Conservation (phyloP, 2,888 invertebrate genomes). For the Lucinisca nassula region DNA sequence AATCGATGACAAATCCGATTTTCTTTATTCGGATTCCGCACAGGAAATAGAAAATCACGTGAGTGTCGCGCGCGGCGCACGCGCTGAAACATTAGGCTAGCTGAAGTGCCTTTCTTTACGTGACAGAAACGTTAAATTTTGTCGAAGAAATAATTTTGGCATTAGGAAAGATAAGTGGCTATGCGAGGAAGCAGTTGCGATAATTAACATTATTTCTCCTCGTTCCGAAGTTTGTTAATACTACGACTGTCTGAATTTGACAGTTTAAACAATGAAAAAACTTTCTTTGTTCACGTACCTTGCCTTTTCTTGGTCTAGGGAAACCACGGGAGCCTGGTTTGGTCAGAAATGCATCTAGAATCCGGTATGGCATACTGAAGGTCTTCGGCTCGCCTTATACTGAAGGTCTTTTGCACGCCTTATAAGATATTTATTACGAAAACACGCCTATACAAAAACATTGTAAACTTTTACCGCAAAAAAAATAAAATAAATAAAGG, state of each 20-base stretch:
- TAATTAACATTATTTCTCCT: conserved; percentile 20
- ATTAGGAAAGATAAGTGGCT: background rate
- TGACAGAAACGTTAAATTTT: conserved; percentile 14
- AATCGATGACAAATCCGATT: background rate
- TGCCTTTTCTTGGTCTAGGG: no score
- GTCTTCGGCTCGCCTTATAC: no score
- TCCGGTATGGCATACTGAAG: no score
- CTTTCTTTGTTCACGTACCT: background rate
- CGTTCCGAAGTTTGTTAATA: background rate
- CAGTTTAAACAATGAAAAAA: background rate
- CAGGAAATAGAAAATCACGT: conserved; percentile 18
- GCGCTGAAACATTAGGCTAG: background rate
- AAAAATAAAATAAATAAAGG: no score
- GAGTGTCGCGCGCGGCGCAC: conserved; percentile 14
- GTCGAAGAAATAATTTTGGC: background rate
- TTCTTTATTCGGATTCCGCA: background rate
- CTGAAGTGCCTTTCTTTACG: conserved; percentile 11
- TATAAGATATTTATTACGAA: no score
- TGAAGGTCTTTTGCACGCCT: no score
- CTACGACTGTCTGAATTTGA: background rate
- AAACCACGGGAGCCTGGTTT: no score
- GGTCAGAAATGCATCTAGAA: no score
- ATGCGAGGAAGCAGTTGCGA: conserved; percentile 1
- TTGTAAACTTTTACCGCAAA: no score
- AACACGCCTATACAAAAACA: no score